Base-by-base conservation (phyloP, 1,140 invertebrate species). In the Heterodera carotae region DNA sequence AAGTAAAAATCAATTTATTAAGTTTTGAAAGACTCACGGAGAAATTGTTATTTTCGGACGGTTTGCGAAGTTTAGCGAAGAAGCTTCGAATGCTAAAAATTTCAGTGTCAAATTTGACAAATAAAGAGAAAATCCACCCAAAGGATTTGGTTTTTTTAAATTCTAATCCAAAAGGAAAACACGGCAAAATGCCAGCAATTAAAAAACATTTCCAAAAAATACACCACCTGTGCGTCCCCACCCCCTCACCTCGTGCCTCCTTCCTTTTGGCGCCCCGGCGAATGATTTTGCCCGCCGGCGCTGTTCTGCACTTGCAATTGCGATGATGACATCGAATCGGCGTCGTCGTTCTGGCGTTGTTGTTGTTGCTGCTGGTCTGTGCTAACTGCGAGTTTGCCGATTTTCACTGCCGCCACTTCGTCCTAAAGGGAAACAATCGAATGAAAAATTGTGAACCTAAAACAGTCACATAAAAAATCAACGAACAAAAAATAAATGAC, bases 11-110 rank as follows among this genome's bases (percentile, higher is more conserved):
- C n/a, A n/a, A n/a, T n/a, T n/a, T n/a, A n/a, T n/a, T n/a, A n/a
- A n/a, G n/a, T n/a, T n/a, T 43, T 43, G 39, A 10, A 4, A 62
- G 22, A 66, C 62, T 66, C 62, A 66, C 62, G 12, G 25, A 31
- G 25, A 62, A 48, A 18, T 39, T 73, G 48, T 62, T 73, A 69
- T 81, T 84, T 29, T 81, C 80, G 43, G 84, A 85, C 12, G 80
- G 81, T 56, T 82, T 82, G 29, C 81, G 78, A n/a, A 82, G 81
- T 48, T 82, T 82, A n/a, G 53, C 62, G 71, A 82, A 82, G n/a
- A 82, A 82, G 56, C 71, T 80, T 33, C 81, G 80, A 33, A 82
- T 82, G 29, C 79, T 74, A n/a, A 74, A 74, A 73, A n/a, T 10
- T 27, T 2, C 48, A 15, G 48, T 12, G 12, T 22, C 22, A 15